Evolutionary conservation across 2,888 invertebrate species (phyloP).

Genomic region (Tetropium fuscum): DNA sequence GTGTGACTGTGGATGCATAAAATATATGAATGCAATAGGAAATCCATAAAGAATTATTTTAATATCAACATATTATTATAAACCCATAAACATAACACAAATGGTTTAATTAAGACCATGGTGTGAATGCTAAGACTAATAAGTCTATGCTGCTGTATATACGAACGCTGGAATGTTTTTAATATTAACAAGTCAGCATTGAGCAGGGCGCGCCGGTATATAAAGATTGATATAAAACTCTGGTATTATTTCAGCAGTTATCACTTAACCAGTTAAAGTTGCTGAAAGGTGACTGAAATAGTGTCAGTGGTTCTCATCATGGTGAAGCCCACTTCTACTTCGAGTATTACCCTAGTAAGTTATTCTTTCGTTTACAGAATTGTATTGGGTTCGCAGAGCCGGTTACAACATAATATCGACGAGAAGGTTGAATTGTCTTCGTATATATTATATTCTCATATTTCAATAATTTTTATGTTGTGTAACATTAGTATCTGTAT

Average conservation of each 20-base stretch:
- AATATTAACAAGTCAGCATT: slow-evolving; percentile 59
- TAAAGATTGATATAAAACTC: slow-evolving; percentile 47
- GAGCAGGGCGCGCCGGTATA: slow-evolving; percentile 58
- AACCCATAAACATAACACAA: slow-evolving; percentile 50
- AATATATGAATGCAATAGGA: no score
- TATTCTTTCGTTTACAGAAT: not conserved
- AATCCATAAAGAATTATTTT: slow-evolving; percentile 38
- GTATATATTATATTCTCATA: no score
- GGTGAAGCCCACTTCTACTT: slow-evolving; percentile 3
- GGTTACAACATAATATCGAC: not conserved
- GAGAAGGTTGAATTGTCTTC: not conserved
- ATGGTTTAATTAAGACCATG: slow-evolving; percentile 51
- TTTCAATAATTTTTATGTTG: no score
- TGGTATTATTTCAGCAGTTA: slow-evolving; percentile 40
- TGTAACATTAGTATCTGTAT: no score
- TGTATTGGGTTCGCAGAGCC: not conserved
- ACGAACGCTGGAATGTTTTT: slow-evolving; percentile 55
- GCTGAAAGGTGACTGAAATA: slow-evolving; percentile 21
- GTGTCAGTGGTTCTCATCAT: slow-evolving; percentile 16
- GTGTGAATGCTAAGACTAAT: slow-evolving; percentile 43
- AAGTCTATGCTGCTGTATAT: slow-evolving; percentile 35
- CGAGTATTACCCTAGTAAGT: slow-evolving; percentile 25
- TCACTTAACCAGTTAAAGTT: slow-evolving; percentile 25
- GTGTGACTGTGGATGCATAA: no score
- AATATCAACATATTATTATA: slow-evolving; percentile 33